These are phyloP conservation scores for Sphaerophoria rueppellii DNA, from an alignment of 2,888 invertebrate genomes.

Conservation along the genomic window DNA sequence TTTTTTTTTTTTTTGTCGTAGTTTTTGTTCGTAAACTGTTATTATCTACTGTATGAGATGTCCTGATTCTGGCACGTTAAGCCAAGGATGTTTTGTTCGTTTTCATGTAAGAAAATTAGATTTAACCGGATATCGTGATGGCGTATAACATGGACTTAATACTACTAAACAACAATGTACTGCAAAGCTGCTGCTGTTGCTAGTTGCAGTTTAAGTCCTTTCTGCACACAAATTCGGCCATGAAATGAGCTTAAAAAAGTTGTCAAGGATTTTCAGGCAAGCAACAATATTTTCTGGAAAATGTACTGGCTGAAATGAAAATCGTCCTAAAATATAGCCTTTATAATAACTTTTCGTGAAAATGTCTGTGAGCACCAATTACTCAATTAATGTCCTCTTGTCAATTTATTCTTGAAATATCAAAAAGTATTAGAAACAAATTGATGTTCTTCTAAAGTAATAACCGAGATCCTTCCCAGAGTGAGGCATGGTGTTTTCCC, in stretches of 20 bases:
- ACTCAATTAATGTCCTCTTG: no score
- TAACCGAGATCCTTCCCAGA: no score
- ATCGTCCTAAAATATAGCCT: no score
- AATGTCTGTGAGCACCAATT: no score
- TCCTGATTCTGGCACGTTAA: constrained; percentile 69
- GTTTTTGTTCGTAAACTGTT: constrained; percentile 62
- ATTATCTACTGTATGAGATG: constrained; percentile 64
- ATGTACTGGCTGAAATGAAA: constrained; percentile 36
- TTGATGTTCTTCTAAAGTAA: no score
- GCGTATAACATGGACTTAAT: neutral
- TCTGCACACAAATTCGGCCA: constrained; percentile 55
- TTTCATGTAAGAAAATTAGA: constrained; percentile 21
- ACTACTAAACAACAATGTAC: constrained; percentile 15
- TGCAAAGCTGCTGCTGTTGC: constrained; percentile 20
- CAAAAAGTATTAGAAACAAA: no score
- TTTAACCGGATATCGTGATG: constrained; percentile 41
- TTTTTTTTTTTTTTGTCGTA: no score
- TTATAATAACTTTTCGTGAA: no score
- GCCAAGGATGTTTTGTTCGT: constrained; percentile 52
- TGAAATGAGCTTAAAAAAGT: constrained; percentile 70
- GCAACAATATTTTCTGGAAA: no score
- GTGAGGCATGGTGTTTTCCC: no score
- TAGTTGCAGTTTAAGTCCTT: constrained; percentile 10
- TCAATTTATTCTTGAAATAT: no score
- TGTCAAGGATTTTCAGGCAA: constrained; percentile 9